phyloP scores from a whole-genome alignment of 1,140 invertebrate species.

The Drosophila virilis region DNA sequence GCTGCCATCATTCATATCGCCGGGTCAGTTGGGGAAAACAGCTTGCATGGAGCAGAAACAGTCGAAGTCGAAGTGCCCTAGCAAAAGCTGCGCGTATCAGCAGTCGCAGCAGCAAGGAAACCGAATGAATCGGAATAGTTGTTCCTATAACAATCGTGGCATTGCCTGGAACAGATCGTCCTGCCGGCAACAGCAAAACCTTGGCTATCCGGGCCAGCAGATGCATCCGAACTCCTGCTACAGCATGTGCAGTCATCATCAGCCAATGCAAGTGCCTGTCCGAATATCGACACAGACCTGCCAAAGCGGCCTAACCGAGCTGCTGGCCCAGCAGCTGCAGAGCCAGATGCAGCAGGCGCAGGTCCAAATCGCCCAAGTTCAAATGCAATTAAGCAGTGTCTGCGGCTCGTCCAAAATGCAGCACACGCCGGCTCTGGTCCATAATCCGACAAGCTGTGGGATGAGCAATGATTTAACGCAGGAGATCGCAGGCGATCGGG shows the following conservation, averaged over 20 bases:
- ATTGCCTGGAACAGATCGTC: not conserved
- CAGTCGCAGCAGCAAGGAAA: not conserved
- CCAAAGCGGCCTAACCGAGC: slow-evolving; percentile 38
- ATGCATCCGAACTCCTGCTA: not conserved
- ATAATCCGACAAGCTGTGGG: not conserved
- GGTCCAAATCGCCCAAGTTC: slow-evolving; percentile 53
- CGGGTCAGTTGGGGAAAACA: slow-evolving; percentile 1
- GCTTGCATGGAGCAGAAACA: not conserved
- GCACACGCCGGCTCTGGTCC: slow-evolving; percentile 5
- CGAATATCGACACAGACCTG: not conserved
- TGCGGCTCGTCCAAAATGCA: slow-evolving; percentile 18
- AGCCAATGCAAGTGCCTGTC: not conserved
- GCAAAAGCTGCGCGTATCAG: no score
- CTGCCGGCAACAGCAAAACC: slow-evolving; percentile 1
- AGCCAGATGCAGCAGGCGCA: slow-evolving; percentile 57
- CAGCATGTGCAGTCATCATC: not conserved
- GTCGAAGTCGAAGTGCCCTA: not conserved
- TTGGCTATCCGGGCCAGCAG: not conserved
- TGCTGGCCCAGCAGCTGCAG: slow-evolving; percentile 54
- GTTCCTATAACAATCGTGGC: not conserved
- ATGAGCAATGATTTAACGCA: not conserved
- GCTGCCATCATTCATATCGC: slow-evolving; percentile 7
- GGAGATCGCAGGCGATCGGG: not conserved
- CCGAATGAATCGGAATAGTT: not conserved
- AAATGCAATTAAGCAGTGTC: slow-evolving; percentile 42